Conservation (phyloP, 1,140 invertebrate species). For the Augochlora pura region DNA sequence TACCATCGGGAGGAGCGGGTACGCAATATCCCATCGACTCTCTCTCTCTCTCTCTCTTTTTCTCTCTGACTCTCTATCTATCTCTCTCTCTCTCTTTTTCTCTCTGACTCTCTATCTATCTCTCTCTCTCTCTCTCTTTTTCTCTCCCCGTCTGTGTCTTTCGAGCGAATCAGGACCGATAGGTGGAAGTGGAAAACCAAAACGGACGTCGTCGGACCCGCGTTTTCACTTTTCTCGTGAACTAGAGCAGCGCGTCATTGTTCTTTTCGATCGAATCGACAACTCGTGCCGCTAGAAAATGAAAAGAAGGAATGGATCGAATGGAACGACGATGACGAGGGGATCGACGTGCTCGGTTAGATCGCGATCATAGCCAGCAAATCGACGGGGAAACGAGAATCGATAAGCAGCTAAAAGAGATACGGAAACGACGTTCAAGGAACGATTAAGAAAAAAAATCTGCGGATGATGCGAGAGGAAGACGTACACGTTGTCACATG, state of each 20-base stretch:
- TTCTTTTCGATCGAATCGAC: too few relatives aligned
- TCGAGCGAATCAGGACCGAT: not conserved
- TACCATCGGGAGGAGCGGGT: not conserved
- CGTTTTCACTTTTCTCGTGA: too few relatives aligned
- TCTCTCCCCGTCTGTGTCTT: too few relatives aligned
- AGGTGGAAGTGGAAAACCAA: too few relatives aligned
- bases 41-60: not conserved
- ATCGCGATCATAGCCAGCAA: too few relatives aligned
- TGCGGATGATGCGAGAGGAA: conserved; percentile 8
- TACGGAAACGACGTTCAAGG: not conserved
- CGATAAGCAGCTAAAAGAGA: not conserved
- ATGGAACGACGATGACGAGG: too few relatives aligned
- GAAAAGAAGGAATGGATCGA: too few relatives aligned
- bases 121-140: too few relatives aligned
- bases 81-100: not conserved
- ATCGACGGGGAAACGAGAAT: not conserved
- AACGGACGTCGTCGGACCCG: too few relatives aligned
- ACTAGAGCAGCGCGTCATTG: too few relatives aligned
- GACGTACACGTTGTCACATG: conserved; percentile 30
- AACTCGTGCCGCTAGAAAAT: too few relatives aligned
- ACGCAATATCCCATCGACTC: not conserved
- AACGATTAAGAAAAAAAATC: not conserved
- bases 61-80: not conserved
- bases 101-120: not conserved
- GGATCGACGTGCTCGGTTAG: too few relatives aligned